phyloP scores from a whole-genome alignment of 2,797 vertebrate genomes.

The Hydrocynus forskahlii region DNA sequence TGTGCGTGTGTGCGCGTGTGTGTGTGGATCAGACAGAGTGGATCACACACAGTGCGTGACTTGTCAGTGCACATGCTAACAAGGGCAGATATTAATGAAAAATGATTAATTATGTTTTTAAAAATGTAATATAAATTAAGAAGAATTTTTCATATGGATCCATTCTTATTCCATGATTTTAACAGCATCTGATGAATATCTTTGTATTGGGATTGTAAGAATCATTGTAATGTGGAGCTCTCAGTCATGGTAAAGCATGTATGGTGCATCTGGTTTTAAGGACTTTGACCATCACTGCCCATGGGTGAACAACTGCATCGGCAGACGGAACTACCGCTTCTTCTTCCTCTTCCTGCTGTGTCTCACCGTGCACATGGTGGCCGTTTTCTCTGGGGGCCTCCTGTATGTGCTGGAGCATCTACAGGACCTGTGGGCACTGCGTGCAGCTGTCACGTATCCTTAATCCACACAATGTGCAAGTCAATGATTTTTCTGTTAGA shows the following conservation, averaged over 20 bases:
- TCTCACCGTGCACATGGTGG: slow-evolving; percentile 94
- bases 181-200: too few relatives aligned
- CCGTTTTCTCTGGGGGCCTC: slow-evolving; percentile 89
- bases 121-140: too few relatives aligned
- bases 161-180: too few relatives aligned
- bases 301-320: slow-evolving; percentile 99
- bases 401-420: slow-evolving; percentile 91
- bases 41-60: too few relatives aligned
- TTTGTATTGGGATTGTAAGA: not conserved
- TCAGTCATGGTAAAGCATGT: not conserved
- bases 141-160: too few relatives aligned
- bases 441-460: slow-evolving; percentile 95
- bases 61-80: too few relatives aligned
- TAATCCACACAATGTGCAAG: too few relatives aligned
- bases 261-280: slow-evolving; percentile 64
- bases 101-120: too few relatives aligned
- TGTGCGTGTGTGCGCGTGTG: too few relatives aligned
- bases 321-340: slow-evolving; percentile 95
- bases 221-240: not conserved
- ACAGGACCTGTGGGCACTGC: slow-evolving; percentile 86
- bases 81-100: too few relatives aligned
- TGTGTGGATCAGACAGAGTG: too few relatives aligned
- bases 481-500: too few relatives aligned
- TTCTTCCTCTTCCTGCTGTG: slow-evolving; percentile 98
- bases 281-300: slow-evolving; percentile 99